Evolutionary conservation across 2,888 invertebrate species (phyloP).

Genomic region (Drosophila atripex): DNA sequence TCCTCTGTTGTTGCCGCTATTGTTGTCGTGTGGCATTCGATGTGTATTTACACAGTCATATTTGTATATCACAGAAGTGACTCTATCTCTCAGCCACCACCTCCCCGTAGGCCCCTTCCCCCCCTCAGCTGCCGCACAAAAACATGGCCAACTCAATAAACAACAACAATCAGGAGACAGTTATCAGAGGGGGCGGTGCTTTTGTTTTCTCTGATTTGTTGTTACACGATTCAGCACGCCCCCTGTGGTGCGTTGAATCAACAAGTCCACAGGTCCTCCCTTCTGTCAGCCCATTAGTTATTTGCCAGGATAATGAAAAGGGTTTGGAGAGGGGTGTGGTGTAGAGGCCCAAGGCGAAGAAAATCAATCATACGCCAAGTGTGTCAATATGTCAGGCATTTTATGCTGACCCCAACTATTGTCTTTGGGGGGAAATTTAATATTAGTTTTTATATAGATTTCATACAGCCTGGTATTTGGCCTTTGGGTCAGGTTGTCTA

Average conservation of each 20-base stretch:
- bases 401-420: slow-evolving; percentile 58
- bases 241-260: slow-evolving; percentile 50
- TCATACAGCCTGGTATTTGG: slow-evolving; percentile 34
- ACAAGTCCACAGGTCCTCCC: slow-evolving; percentile 50
- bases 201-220: slow-evolving; percentile 39
- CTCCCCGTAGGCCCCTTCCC: not conserved
- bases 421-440: slow-evolving; percentile 24
- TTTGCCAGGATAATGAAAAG: not conserved
- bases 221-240: slow-evolving; percentile 24
- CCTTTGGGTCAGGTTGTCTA: slow-evolving; percentile 60
- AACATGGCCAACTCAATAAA: slow-evolving; percentile 19
- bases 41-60: slow-evolving; percentile 64
- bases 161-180: slow-evolving; percentile 32
- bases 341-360: slow-evolving; percentile 19
- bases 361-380: slow-evolving; percentile 73
- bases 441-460: slow-evolving; percentile 32
- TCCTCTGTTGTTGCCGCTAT: slow-evolving; percentile 29
- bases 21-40: slow-evolving; percentile 34
- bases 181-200: slow-evolving; percentile 29
- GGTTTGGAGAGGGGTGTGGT: not conserved
- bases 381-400: slow-evolving; percentile 74
- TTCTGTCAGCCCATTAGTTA: slow-evolving; percentile 7
- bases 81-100: slow-evolving; percentile 13
- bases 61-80: slow-evolving; percentile 54
- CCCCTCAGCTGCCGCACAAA: not conserved